Base-by-base conservation (phyloP, 2,888 invertebrate genomes). In the Geotrupes spiniger region DNA sequence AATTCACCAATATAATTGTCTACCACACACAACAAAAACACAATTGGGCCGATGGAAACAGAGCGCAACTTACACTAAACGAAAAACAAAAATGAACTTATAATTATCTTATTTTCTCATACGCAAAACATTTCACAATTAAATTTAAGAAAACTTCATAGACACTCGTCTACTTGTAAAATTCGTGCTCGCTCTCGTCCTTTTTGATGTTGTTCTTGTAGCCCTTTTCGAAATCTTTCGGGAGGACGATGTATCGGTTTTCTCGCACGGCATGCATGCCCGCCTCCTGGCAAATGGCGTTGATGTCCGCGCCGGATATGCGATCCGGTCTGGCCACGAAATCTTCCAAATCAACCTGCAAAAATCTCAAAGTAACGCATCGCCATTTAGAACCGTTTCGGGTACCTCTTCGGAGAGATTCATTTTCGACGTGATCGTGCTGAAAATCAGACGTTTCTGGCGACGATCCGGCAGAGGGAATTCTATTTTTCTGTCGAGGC, bases 251-350 rank as follows among this genome's bases (percentile, higher is more conserved):
- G 73, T 99, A 97, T 63, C 99, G 88, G 78, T 99, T 99, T 74
- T 99, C 99, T 48, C 99, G 79, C 0, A 99, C 98, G 2, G 99
- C 99, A 71, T 99, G 98, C 99, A 99, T 99, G 59, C 99, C 99
- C 51, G 99, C 99, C 81, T 99, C 99, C 75, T 99, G 99, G 71
- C 98, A 98, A 68, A 99, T 99, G 42, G 99, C 97, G 75, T 99
- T 99, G 64, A 99, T 98, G 68, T 99, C 99, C 14, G 99, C 99
- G 15, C 99, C 98, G 38, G 96, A 97, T 63, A 99, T 97, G 74
- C 94, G 92, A 72, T 99, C 99, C 1, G 99, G 98, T 11, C 99
- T 81, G 8, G 98, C 97, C 1, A 99, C 97, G 73, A 94, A 99
- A 76, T 99, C 99, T 70, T 99, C 99, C 42, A 99, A 76, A 73